Percentiles rank a stretch among this genome's conserved stretches.
These are phyloP conservation scores for Neostethus bicornis DNA, from an alignment of 2,797 vertebrate genomes.

Conservation along the genomic window DNA sequence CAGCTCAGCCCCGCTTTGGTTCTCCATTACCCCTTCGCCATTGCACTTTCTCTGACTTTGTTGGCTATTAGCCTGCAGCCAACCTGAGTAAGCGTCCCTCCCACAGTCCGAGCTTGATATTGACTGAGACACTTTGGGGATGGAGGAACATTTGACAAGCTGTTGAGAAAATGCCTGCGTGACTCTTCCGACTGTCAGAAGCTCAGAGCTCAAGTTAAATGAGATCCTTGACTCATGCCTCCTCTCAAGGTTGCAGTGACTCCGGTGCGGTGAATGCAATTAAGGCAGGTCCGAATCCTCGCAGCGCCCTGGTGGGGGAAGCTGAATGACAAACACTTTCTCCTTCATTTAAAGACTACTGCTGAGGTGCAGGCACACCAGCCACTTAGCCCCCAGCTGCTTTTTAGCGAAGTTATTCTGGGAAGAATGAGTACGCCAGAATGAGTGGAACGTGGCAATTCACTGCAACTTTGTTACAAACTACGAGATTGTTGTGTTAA, in stretches of 20 bases:
- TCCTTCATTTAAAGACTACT: constrained; percentile 32
- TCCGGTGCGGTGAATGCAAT: constrained; percentile 31
- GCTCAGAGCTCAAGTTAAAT: constrained; percentile 19
- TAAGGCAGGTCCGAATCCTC: constrained; percentile 37
- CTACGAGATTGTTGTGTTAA: not conserved
- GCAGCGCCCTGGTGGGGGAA: constrained; percentile 11
- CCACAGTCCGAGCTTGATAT: constrained; percentile 36
- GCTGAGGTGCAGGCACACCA: constrained; percentile 34
- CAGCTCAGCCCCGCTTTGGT: constrained; percentile 24
- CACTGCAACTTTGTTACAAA: not conserved
- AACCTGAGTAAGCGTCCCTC: constrained; percentile 22
- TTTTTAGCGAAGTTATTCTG: constrained; percentile 11
- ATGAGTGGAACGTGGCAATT: not conserved
- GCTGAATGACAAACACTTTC: constrained; percentile 33
- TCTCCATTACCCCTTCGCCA: constrained; percentile 32
- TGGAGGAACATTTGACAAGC: constrained; percentile 21
- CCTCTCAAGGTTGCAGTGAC: constrained; percentile 40
- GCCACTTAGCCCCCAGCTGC: constrained; percentile 25
- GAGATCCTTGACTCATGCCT: constrained; percentile 10
- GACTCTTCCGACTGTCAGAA: constrained; percentile 26
- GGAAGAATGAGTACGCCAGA: not conserved
- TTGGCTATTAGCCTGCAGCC: constrained; percentile 45
- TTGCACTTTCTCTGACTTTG: constrained; percentile 35
- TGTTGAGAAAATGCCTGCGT: constrained; percentile 24
- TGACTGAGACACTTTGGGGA: constrained; percentile 33